These are phyloP conservation scores for Polypedilum vanderplanki DNA, from an alignment of 1,140 invertebrate species.

Conservation along the genomic window DNA sequence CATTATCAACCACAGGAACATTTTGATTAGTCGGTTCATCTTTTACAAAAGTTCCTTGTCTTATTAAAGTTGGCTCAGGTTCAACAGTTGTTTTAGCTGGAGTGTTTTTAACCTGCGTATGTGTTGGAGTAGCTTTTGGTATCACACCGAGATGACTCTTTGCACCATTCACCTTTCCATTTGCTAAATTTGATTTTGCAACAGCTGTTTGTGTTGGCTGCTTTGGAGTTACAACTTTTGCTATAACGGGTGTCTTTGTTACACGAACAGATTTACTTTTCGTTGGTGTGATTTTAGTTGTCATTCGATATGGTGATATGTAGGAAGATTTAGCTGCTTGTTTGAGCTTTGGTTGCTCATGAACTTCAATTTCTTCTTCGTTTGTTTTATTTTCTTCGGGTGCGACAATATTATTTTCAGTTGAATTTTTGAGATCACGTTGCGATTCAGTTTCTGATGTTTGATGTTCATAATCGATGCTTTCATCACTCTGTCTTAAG, in stretches of 20 bases:
- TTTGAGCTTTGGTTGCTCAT: background rate
- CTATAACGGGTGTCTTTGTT: background rate
- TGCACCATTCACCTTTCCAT: constrained; percentile 30
- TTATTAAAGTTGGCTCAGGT: constrained; percentile 50
- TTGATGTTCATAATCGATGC: constrained; percentile 46
- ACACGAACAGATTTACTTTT: background rate
- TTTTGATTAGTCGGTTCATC: constrained; percentile 55
- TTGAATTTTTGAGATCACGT: constrained; percentile 31
- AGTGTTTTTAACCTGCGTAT: background rate
- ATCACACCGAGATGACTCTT: constrained; percentile 34
- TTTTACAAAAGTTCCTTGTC: constrained; percentile 84
- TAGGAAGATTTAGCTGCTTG: constrained; percentile 34
- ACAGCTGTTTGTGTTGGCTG: constrained; percentile 43
- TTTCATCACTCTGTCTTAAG: constrained; percentile 39
- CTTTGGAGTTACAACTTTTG: constrained; percentile 36
- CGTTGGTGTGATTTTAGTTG: constrained; percentile 29
- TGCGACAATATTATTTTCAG: background rate
- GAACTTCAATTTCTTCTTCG: background rate
- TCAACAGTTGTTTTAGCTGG: constrained; percentile 30
- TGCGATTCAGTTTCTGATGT: constrained; percentile 47
- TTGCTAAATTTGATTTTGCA: constrained; percentile 36
- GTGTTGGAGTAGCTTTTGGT: constrained; percentile 37
- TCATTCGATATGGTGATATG: constrained; percentile 45
- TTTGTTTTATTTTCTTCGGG: background rate
- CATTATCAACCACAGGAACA: constrained; percentile 44